These are phyloP conservation scores for Temnothorax ravouxi DNA, from an alignment of 2,888 invertebrate genomes.

Conservation along the genomic window DNA sequence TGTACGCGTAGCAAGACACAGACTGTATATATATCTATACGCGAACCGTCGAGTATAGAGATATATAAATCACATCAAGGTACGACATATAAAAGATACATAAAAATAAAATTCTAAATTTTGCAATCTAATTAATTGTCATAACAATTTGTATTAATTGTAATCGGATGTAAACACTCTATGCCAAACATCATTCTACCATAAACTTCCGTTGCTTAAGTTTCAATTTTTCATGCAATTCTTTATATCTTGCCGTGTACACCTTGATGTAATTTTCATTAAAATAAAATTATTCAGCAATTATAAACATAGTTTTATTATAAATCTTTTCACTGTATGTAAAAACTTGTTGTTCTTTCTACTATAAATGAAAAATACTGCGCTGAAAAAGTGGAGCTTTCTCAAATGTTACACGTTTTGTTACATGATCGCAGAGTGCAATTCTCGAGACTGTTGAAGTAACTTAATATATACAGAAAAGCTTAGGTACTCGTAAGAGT, in stretches of 20 bases:
- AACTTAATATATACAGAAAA: conserved; percentile 30
- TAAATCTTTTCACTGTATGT: background rate
- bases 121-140: background rate
- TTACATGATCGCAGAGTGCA: background rate
- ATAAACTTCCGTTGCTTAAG: background rate
- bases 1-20: no score
- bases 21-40: no score
- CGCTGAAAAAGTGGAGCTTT: background rate
- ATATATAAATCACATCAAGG: background rate
- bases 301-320: conserved; percentile 2
- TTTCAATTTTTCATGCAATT: background rate
- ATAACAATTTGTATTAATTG: no score
- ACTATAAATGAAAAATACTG: conserved; percentile 20
- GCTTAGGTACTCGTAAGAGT: conserved; percentile 57
- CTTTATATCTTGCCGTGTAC: background rate
- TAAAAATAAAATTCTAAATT: background rate
- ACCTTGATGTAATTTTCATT: conserved; percentile 13
- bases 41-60: no score
- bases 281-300: conserved; percentile 15
- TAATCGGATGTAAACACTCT: no score
- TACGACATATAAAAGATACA: background rate
- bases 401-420: background rate
- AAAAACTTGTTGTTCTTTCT: background rate
- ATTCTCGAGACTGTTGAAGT: conserved; percentile 14
- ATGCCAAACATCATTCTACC: background rate